Percentiles rank a stretch among this genome's conserved stretches.
These are phyloP conservation scores for Gymnocephalus cernua DNA, from an alignment of 2,113 vertebrate species.

Conservation along the genomic window DNA sequence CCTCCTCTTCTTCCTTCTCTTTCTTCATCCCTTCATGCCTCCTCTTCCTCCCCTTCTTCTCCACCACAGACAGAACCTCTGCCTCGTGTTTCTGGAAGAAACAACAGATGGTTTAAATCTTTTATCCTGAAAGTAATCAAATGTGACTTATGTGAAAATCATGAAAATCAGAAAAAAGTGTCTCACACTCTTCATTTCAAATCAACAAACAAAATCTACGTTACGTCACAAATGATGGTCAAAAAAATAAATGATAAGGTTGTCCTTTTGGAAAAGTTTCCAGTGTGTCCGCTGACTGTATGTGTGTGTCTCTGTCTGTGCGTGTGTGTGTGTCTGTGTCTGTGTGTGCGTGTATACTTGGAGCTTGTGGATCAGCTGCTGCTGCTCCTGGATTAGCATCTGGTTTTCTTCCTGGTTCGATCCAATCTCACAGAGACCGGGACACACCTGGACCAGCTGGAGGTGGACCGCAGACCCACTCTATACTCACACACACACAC, in stretches of 20 bases:
- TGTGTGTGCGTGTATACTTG: slow-evolving; percentile 84
- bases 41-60: slow-evolving; percentile 73
- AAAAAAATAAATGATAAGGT: no score
- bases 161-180: no score
- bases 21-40: slow-evolving; percentile 73
- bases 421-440: slow-evolving; percentile 93
- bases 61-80: slow-evolving; percentile 84
- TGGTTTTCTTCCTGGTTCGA: slow-evolving; percentile 89
- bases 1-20: slow-evolving; percentile 74
- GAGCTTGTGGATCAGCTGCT: slow-evolving; percentile 89
- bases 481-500: slow-evolving; percentile 73
- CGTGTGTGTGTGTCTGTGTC: neutral
- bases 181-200: no score
- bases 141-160: no score
- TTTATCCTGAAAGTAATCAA: no score
- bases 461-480: slow-evolving; percentile 89
- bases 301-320: neutral
- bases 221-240: no score
- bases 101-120: neutral
- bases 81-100: slow-evolving; percentile 87
- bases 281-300: no score
- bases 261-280: no score
- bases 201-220: no score
- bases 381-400: slow-evolving; percentile 89
- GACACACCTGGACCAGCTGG: slow-evolving; percentile 90